phyloP scores from a whole-genome alignment of 2,797 vertebrate genomes.

The Enteromius unitaeniatus region DNA sequence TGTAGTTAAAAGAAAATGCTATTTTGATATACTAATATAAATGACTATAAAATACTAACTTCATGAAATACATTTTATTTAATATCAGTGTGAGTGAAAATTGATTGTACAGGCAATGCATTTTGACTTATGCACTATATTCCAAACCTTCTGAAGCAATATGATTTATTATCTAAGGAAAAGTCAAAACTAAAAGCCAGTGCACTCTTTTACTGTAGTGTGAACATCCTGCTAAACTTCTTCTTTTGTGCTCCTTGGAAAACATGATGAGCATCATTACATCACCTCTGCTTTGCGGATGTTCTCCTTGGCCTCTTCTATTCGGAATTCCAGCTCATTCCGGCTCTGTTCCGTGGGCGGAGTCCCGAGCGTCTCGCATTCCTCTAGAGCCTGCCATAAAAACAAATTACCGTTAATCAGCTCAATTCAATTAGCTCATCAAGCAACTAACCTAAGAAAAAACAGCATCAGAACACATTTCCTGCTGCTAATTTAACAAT shows the following conservation, averaged over 20 bases:
- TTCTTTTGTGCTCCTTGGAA: neutral
- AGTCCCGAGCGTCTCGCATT: constrained; percentile 88
- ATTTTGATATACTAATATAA: no score
- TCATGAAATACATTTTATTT: neutral
- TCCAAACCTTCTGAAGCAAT: neutral
- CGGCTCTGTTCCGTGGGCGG: constrained; percentile 88
- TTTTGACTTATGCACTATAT: neutral
- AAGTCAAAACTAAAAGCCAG: neutral
- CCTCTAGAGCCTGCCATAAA: constrained; percentile 84
- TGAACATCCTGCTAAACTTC: neutral
- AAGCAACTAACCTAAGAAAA: neutral
- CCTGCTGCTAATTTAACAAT: neutral
- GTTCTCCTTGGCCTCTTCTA: constrained; percentile 92
- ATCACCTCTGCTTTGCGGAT: constrained; percentile 95
- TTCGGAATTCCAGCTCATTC: constrained; percentile 90
- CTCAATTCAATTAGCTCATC: constrained; percentile 6
- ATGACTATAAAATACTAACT: neutral
- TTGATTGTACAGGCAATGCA: neutral
- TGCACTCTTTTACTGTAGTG: neutral
- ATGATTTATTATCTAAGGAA: neutral
- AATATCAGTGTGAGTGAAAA: neutral
- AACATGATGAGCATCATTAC: neutral
- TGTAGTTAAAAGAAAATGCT: neutral
- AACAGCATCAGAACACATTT: neutral
- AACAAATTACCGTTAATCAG: constrained; percentile 18